Evolutionary conservation across 2,797 vertebrate genomes (phyloP), one percentile per base, ranked within the genome.

Genomic region (Bradypodion ventrale): DNA sequence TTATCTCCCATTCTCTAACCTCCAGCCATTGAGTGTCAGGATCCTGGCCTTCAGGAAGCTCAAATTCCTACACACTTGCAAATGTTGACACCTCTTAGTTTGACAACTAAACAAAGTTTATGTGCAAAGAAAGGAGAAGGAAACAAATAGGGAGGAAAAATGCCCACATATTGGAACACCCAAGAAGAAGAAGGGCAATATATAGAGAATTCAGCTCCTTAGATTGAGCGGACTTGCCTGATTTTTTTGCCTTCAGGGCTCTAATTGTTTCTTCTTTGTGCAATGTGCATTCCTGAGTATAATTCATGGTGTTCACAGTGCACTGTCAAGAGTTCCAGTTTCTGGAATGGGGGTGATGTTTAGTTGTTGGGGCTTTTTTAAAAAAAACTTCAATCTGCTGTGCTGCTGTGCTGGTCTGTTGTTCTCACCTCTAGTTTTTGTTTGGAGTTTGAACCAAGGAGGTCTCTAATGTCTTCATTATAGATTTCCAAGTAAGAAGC

Each of bases 401-500:
- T 78, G 65, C 56, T 78, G 65, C 40, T 63, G 62, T 62, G 73
- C 25, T 42, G 63, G 65, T 82, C 40, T 70, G 77, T 27, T 40
- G 69, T 46, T 73, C 95, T 90, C 91, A 98, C 98, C 97, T 99
- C 97, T 89, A 98, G 90, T 93, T 96, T 97, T 89, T 98, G 97
- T 90, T 98, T 98, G 90, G 96, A 96, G 92, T 98, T 97, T 16
- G 92, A 92, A 85, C 98, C 98, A 75, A 98, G 93, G 85, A 98
- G 97, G 92, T 98, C 97, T 87, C 95, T 82, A 84, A 97, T 87
- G 63, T 98, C 97, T 92, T 98, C 97, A 0, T 97, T 98, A 95
- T 97, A 98, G 90, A 98, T 99, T 94, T 99, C 97, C 89, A 98
- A 94, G 93, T 95, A 98, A 70, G 98, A 98, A 27, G 97, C 97